Conservation (phyloP, 1,140 invertebrate genomes). For the Aphaenogaster ashmeadi region DNA sequence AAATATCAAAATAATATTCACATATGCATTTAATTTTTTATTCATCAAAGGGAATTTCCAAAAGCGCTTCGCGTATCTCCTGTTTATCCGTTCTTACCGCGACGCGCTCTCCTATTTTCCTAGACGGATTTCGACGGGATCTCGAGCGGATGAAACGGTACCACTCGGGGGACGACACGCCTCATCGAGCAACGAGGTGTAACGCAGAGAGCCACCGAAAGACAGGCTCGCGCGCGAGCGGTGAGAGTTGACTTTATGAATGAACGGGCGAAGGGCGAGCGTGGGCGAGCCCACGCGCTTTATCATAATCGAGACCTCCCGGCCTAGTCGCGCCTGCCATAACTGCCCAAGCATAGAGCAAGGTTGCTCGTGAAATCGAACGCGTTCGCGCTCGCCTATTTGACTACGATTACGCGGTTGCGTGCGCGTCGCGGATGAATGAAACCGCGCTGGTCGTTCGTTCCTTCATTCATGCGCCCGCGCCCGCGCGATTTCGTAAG, state of each 20-base stretch:
- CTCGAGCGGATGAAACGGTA: conserved; percentile 5
- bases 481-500: conserved; percentile 65
- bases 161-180: conserved; percentile 60
- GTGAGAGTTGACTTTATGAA: conserved; percentile 78
- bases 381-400: conserved; percentile 45
- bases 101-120: neutral
- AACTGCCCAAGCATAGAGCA: conserved; percentile 73
- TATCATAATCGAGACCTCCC: conserved; percentile 77
- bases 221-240: conserved; percentile 69
- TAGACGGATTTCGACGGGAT: neutral
- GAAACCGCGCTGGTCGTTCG: conserved; percentile 55
- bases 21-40: neutral
- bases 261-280: conserved; percentile 75
- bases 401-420: conserved; percentile 54
- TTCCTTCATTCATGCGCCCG: conserved; percentile 62
- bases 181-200: conserved; percentile 75
- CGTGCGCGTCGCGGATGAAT: conserved; percentile 69
- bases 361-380: conserved; percentile 68
- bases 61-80: too few relatives aligned
- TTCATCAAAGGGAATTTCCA: neutral
- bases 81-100: neutral
- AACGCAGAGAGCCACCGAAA: conserved; percentile 68
- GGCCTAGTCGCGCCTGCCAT: conserved; percentile 76
- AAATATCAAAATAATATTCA: too few relatives aligned
- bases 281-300: conserved; percentile 75